phyloP scores from a whole-genome alignment of 2,113 vertebrate species.

The Sinocyclocheilus anshuiensis region DNA sequence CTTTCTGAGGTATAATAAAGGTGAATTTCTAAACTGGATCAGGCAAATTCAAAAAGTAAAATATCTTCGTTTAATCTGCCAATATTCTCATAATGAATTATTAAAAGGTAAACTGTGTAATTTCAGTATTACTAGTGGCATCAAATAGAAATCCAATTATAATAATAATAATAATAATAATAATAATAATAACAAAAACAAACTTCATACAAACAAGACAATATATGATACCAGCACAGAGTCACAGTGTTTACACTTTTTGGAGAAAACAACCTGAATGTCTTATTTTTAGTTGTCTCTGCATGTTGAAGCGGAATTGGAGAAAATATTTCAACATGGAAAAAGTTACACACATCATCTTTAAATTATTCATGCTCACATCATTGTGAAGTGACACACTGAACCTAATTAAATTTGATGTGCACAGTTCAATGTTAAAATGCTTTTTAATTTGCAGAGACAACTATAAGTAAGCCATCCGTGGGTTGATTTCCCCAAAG shows the following conservation, averaged over 20 bases:
- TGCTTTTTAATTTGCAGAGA: conserved; percentile 28
- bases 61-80: background rate
- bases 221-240: background rate
- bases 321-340: background rate
- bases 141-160: background rate
- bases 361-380: conserved; percentile 11
- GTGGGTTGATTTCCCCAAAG: conserved; percentile 14
- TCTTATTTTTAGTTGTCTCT: background rate
- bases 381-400: background rate
- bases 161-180: background rate
- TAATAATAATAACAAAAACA: too few relatives aligned
- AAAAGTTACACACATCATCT: conserved; percentile 12
- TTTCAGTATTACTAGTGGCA: background rate
- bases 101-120: background rate
- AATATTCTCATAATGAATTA: background rate
- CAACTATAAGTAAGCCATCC: background rate
- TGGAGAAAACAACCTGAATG: background rate
- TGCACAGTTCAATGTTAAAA: background rate
- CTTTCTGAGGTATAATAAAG: background rate
- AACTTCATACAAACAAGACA: background rate
- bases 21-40: background rate
- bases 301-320: background rate
- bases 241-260: background rate
- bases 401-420: conserved; percentile 27
- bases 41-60: background rate